Percentiles rank a stretch among this genome's conserved stretches.
phyloP scores from a whole-genome alignment of 2,888 invertebrate species.

The Spilarctia lutea region DNA sequence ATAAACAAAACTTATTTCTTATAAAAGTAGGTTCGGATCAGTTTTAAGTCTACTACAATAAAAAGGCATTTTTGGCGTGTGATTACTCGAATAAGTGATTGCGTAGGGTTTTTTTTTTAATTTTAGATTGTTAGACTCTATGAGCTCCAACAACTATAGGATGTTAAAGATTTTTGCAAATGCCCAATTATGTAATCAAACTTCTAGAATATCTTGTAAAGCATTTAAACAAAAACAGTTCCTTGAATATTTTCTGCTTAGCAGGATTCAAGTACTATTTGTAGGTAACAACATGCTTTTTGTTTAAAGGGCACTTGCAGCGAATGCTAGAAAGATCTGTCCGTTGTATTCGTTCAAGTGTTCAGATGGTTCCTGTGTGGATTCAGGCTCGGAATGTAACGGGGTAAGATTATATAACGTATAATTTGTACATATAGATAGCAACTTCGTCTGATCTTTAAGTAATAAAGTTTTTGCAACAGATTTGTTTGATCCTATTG shows the following conservation, averaged over 20 bases:
- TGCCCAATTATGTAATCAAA: not conserved
- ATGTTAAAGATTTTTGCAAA: too few species aligned
- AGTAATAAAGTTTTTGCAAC: too few species aligned
- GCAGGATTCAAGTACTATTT: not conserved
- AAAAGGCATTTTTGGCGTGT: too few species aligned
- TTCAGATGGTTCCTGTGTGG: not conserved
- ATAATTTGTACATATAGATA: not conserved
- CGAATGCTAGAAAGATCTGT: not conserved
- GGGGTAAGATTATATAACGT: not conserved
- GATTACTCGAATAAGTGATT: too few species aligned
- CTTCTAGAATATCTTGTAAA: not conserved
- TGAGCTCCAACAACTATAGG: too few species aligned
- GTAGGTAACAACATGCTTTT: not conserved
- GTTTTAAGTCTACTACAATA: too few species aligned
- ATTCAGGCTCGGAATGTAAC: not conserved
- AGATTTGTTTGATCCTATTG: too few species aligned
- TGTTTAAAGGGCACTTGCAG: not conserved
- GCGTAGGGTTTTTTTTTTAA: too few species aligned
- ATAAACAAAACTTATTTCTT: too few species aligned
- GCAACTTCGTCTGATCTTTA: too few species aligned
- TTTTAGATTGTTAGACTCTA: too few species aligned
- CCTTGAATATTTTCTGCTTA: not conserved
- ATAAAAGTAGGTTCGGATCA: too few species aligned
- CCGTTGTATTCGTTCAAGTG: conserved; percentile 1
- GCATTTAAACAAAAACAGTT: not conserved